Evolutionary conservation across 64 coral and sea anemone species (phyloP).

Genomic region (Dendronephthya gigantea): DNA sequence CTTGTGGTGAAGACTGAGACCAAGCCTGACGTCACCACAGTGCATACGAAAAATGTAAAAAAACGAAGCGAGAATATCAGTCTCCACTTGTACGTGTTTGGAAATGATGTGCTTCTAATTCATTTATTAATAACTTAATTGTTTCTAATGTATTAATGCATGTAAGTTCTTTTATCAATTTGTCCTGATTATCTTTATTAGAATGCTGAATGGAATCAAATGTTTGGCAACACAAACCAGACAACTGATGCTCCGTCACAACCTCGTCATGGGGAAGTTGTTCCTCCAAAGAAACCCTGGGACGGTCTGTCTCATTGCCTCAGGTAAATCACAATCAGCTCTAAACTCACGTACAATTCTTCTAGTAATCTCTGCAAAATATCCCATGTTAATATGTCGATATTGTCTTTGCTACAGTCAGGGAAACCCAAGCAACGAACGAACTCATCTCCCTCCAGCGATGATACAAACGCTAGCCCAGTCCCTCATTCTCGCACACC

Average conservation of each 20-base stretch:
- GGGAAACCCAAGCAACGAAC: constrained; percentile 30
- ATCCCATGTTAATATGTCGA: too few species aligned
- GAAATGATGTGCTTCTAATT: too few species aligned
- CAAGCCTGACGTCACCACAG: constrained; percentile 31
- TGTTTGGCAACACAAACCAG: constrained; percentile 66
- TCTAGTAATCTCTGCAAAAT: neutral
- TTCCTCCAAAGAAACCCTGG: neutral
- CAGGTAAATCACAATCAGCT: neutral
- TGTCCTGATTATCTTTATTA: constrained; percentile 12
- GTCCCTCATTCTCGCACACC: constrained; percentile 20
- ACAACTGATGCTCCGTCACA: constrained; percentile 11
- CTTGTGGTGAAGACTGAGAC: constrained; percentile 45
- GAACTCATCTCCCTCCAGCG: neutral
- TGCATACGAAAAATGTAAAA: constrained; percentile 55
- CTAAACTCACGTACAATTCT: neutral
- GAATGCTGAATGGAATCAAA: constrained; percentile 97
- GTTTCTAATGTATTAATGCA: too few species aligned
- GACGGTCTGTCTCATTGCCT: neutral
- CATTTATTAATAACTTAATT: too few species aligned
- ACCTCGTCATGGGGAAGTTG: neutral
- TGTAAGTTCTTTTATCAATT: neutral
- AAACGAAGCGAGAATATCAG: constrained; percentile 28
- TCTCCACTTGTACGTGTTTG: constrained; percentile 49
- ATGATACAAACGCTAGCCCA: neutral
- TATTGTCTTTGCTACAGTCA: neutral